Evolutionary conservation across 2,797 vertebrate species (phyloP), one percentile per base, ranked within the genome.

Genomic region (Rhyacichthys aspro): DNA sequence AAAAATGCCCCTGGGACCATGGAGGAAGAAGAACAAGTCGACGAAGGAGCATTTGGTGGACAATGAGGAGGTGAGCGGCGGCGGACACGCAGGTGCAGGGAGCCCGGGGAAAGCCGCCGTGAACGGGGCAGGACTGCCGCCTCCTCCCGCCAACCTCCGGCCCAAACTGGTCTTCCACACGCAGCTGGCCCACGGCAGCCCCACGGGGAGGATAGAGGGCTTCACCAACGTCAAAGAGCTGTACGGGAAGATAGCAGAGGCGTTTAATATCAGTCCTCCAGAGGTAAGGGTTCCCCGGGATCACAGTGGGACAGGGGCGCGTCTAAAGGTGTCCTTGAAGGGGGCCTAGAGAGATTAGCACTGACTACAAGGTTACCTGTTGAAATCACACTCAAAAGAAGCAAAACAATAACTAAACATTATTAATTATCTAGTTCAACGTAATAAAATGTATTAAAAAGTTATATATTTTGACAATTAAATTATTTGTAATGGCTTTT

Each of bases 161-260:
- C 92, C 91, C 75, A 81, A 93, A 46, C 91, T 97, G 71, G 94
- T 95, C 18, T 99, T 99, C 86, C 94, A 97, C 88, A 90, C 96
- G 69, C 97, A 99, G 92, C 93, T 98, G 64, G 97, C 97, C 1
- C 97, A 98, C 88, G 97, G 97, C 50, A 97, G 96, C 86, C 93
- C 95, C 81, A 98, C 97, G 9, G 96, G 94, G 73, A 90, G 94
- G 59, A 94, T 99, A 76, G 94, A 96, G 84, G 94, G 93, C 1
- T 98, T 99, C 82, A 44, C 83, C 61, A 97, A 93, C 82, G 92
- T 96, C 58, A 92, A 90, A 28, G 96, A 98, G 88, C 87, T 99
- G 3, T 98, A 99, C 79, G 43, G 12, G 9, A 94, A 92, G 71
- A 96, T 97, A 47, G 81, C 92, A 0, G 79, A 93, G 8, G 91